Evolutionary conservation across 2,113 vertebrate genomes (phyloP).

Genomic region (Albula goreensis): DNA sequence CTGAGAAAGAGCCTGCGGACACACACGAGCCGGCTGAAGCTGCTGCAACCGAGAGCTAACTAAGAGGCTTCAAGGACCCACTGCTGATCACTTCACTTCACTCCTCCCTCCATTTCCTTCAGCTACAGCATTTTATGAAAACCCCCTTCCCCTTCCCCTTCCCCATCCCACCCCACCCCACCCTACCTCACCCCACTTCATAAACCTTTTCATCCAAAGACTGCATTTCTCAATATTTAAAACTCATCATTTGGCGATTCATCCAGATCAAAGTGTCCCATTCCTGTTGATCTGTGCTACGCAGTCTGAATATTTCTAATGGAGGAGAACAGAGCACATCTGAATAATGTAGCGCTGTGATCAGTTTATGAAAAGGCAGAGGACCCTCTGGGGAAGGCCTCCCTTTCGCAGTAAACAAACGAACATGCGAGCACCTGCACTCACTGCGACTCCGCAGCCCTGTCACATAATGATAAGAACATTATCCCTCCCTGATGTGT

Average conservation of each 20-base stretch:
- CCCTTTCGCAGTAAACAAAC: background rate
- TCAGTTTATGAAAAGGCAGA: background rate
- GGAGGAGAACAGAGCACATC: background rate
- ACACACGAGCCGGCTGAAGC: background rate
- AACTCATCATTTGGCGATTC: background rate
- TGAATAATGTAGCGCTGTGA: background rate
- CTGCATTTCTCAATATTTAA: slow-evolving; percentile 7
- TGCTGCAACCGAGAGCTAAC: background rate
- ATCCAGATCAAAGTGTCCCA: slow-evolving; percentile 9
- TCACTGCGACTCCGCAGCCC: background rate
- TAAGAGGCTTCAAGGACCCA: background rate
- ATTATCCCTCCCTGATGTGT: background rate
- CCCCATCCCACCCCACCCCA: too few species aligned
- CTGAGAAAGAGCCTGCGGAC: slow-evolving; percentile 1
- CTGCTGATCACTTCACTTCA: background rate
- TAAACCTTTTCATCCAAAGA: slow-evolving; percentile 9
- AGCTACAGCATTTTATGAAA: background rate
- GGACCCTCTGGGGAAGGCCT: background rate
- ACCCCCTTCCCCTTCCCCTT: background rate
- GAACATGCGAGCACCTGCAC: background rate
- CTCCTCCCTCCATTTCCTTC: background rate
- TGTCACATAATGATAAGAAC: background rate
- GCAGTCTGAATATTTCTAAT: background rate
- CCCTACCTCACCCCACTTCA: background rate
- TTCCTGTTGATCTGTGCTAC: background rate